Percentiles rank a stretch among this genome's conserved stretches.
Evolutionary conservation across 2,113 vertebrate species (phyloP).

Genomic region (Paradisaea rubra): DNA sequence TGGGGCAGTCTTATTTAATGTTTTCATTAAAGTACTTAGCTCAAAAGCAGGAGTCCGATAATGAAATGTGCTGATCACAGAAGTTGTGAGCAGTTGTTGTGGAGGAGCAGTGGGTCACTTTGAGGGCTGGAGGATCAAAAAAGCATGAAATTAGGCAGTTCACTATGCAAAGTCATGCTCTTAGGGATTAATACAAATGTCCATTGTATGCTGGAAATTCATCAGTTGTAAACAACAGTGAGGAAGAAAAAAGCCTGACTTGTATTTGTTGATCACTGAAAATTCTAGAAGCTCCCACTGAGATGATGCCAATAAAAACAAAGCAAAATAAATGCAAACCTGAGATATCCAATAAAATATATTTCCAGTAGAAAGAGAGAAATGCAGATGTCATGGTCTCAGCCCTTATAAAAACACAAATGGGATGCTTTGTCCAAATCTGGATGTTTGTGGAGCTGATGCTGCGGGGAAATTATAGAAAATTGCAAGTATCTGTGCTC

Average conservation of each 20-base stretch:
- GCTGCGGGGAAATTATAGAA: background rate
- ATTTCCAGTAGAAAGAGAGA: background rate
- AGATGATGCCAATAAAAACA: background rate
- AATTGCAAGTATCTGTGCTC: background rate
- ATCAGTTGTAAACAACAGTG: background rate
- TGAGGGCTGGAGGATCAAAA: background rate
- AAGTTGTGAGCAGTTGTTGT: background rate
- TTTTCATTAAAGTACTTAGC: conserved; percentile 26
- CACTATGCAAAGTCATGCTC: background rate
- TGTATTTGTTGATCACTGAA: background rate
- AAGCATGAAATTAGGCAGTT: background rate
- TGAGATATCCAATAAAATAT: background rate
- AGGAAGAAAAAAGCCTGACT: background rate
- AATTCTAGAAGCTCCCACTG: background rate
- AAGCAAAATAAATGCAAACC: background rate
- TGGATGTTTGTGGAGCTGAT: background rate
- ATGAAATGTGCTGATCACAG: background rate
- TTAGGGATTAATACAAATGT: background rate
- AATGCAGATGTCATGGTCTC: background rate
- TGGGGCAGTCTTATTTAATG: conserved; percentile 11
- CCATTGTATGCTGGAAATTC: background rate
- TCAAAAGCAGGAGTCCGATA: background rate
- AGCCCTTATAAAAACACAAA: background rate
- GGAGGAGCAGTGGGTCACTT: background rate
- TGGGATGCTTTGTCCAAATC: background rate